A percentile compares a stretch with the other conserved stretches of the same genome.
phyloP scores from a whole-genome alignment of 2,113 vertebrate species.

The Eclectus roratus region DNA sequence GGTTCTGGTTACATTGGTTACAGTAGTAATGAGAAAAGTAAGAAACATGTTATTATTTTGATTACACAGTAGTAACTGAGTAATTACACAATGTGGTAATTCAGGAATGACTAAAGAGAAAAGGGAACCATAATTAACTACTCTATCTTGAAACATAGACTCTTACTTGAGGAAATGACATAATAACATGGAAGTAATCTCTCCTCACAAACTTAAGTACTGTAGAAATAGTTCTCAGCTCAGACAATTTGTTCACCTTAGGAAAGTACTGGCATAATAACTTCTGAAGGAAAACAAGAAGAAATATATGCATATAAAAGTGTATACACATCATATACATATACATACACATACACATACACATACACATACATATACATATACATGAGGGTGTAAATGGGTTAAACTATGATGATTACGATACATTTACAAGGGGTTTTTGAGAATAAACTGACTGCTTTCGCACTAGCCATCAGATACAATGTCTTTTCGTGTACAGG shows the following conservation, averaged over 20 bases:
- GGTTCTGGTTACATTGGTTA: conserved; percentile 7
- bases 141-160: not conserved
- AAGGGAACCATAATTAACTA: conserved; percentile 14
- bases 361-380: no score
- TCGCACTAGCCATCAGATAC: not conserved
- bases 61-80: conserved; percentile 20
- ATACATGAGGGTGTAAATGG: not conserved
- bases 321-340: not conserved
- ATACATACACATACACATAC: no score
- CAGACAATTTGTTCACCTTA: not conserved
- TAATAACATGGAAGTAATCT: not conserved
- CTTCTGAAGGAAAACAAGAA: not conserved
- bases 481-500: not conserved
- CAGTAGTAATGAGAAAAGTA: not conserved
- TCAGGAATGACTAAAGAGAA: conserved; percentile 31
- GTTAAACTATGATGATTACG: not conserved
- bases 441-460: not conserved
- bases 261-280: not conserved
- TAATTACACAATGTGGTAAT: not conserved
- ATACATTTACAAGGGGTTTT: not conserved
- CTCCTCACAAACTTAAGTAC: not conserved
- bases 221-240: not conserved
- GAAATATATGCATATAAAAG: not conserved
- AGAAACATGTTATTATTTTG: conserved; percentile 40
- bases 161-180: conserved; percentile 55